A percentile compares a stretch with the other conserved stretches of the same genome.
phyloP scores from a whole-genome alignment of 2,113 vertebrate genomes.

The Drymodes brunneopygia region DNA sequence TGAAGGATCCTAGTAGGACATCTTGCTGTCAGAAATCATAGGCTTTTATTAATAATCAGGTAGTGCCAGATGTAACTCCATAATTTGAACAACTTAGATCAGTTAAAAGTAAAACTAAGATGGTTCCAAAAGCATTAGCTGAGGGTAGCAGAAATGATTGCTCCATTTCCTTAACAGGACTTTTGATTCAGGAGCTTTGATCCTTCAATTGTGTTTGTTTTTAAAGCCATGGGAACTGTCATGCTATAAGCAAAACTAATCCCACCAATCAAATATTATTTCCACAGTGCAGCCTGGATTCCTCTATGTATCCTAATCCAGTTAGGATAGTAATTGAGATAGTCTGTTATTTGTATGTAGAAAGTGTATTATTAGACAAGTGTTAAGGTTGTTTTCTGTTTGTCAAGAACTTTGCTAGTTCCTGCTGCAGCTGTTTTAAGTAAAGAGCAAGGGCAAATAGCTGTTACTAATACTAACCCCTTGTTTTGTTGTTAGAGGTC shows the following conservation, averaged over 20 bases:
- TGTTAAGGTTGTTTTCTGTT: background rate
- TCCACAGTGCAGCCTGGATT: background rate
- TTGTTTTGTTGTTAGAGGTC: conserved; percentile 71
- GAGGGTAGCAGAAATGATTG: background rate
- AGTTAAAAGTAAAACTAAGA: background rate
- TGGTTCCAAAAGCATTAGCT: background rate
- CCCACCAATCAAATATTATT: background rate
- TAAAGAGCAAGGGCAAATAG: background rate
- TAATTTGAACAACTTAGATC: background rate
- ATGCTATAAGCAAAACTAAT: background rate
- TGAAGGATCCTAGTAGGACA: background rate
- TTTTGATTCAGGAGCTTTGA: background rate
- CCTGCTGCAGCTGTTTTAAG: background rate
- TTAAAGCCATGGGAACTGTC: background rate
- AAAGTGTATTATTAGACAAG: background rate
- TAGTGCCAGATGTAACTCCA: background rate
- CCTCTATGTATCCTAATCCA: background rate
- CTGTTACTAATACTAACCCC: background rate
- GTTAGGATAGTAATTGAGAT: background rate
- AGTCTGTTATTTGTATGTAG: background rate
- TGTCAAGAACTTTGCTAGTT: background rate
- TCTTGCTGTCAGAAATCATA: background rate
- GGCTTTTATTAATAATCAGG: background rate
- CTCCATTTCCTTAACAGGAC: background rate
- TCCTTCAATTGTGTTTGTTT: background rate